Conservation (phyloP, 2,113 vertebrate genomes). For the Psilopsiagon aymara region DNA sequence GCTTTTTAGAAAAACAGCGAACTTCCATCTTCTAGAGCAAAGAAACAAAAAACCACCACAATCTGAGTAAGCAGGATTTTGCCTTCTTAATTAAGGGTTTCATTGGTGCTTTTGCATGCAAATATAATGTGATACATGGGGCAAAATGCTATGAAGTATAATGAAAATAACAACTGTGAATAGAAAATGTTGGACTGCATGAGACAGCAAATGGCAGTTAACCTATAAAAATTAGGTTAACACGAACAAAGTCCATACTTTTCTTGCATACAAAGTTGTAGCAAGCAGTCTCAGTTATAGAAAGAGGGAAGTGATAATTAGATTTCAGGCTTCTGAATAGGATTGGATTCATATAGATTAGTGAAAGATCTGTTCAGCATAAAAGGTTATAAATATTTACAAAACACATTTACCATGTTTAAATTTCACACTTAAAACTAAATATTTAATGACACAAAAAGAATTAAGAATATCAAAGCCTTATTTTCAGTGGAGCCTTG, state of each 20-base stretch:
- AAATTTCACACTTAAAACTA: neutral
- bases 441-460: neutral
- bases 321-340: neutral
- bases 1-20: neutral
- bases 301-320: neutral
- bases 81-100: neutral
- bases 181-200: neutral
- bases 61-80: neutral
- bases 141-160: neutral
- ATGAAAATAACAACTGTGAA: neutral
- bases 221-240: neutral
- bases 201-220: neutral
- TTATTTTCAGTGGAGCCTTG: neutral
- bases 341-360: neutral
- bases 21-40: neutral
- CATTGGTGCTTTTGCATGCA: neutral
- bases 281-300: neutral
- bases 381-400: neutral
- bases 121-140: neutral
- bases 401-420: neutral
- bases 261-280: neutral
- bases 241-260: neutral
- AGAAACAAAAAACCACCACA: neutral
- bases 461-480: neutral
- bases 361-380: neutral